phyloP scores from a whole-genome alignment of 2,797 vertebrate species.

The Cephalopachus bancanus region DNA sequence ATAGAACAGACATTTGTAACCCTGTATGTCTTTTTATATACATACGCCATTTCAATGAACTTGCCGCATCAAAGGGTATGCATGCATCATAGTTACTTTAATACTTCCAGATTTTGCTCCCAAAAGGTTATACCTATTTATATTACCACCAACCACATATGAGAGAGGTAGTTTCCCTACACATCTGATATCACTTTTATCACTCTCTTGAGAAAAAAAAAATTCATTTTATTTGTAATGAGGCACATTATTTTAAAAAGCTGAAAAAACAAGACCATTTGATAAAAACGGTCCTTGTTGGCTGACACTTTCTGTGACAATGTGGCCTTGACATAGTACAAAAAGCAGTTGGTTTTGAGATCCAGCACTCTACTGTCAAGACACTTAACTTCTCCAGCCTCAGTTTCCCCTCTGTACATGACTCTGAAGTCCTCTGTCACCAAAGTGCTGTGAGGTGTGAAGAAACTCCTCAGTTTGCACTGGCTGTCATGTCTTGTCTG shows the following conservation, averaged over 20 bases:
- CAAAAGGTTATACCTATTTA: background rate
- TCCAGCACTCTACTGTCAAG: background rate
- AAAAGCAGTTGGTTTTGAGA: background rate
- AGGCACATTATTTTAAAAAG: constrained; percentile 47
- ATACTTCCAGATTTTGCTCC: constrained; percentile 2
- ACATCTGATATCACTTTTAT: background rate
- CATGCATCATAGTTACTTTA: background rate
- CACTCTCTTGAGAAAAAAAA: background rate
- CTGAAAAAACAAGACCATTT: background rate
- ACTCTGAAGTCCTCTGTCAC: background rate
- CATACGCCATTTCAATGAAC: background rate
- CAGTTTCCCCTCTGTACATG: background rate
- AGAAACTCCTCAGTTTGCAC: background rate
- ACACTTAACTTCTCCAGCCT: background rate
- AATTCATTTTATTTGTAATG: background rate
- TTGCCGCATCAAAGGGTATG: background rate
- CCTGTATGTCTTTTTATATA: background rate
- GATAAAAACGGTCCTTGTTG: background rate
- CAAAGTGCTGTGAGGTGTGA: rapidly evolving
- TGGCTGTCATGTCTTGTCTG: background rate
- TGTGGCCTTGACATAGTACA: background rate
- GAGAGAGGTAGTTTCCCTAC: background rate
- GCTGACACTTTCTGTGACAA: background rate
- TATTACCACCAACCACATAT: background rate
- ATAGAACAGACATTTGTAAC: background rate